Evolutionary conservation across 53 echinoderm and acorn worm genomes (phyloP).

Genomic region (Zoroaster sp.): DNA sequence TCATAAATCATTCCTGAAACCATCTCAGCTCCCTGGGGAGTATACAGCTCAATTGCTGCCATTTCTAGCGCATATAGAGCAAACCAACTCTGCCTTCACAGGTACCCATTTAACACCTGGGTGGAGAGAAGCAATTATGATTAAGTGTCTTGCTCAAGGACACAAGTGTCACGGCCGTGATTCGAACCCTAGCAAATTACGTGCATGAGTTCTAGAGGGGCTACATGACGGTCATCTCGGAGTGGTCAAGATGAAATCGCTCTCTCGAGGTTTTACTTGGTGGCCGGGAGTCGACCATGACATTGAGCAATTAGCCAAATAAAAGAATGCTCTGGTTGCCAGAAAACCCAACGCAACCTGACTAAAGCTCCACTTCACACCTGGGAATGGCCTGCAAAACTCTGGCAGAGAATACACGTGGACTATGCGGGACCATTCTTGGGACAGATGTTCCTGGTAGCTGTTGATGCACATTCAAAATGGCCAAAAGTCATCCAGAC

Average conservation of each 20-base stretch:
- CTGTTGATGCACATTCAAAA: slow-evolving; percentile 68
- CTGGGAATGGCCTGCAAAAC: slow-evolving; percentile 51
- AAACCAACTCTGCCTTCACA: too few species aligned
- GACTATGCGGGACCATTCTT: slow-evolving; percentile 68
- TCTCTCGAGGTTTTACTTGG: slow-evolving; percentile 51
- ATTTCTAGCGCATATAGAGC: too few species aligned
- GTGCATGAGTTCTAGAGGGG: slow-evolving; percentile 37
- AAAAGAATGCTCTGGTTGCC: slow-evolving; percentile 43
- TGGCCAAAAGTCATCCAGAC: slow-evolving; percentile 61
- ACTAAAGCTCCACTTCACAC: slow-evolving; percentile 58
- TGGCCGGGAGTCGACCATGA: slow-evolving; percentile 64
- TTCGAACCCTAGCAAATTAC: slow-evolving; percentile 33
- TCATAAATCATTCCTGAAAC: too few species aligned
- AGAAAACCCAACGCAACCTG: background rate
- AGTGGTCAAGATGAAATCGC: slow-evolving; percentile 62
- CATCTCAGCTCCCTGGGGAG: too few species aligned
- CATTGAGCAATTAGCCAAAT: slow-evolving; percentile 51
- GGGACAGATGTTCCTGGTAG: slow-evolving; percentile 54
- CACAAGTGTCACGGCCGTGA: too few species aligned
- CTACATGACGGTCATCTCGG: slow-evolving; percentile 67
- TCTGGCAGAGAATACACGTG: slow-evolving; percentile 58
- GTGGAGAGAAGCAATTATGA: too few species aligned
- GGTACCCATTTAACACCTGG: too few species aligned
- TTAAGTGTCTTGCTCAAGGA: too few species aligned
- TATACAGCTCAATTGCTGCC: too few species aligned